Evolutionary conservation across 1,140 invertebrate genomes (phyloP).

Genomic region (Leptinotarsa defecta): DNA sequence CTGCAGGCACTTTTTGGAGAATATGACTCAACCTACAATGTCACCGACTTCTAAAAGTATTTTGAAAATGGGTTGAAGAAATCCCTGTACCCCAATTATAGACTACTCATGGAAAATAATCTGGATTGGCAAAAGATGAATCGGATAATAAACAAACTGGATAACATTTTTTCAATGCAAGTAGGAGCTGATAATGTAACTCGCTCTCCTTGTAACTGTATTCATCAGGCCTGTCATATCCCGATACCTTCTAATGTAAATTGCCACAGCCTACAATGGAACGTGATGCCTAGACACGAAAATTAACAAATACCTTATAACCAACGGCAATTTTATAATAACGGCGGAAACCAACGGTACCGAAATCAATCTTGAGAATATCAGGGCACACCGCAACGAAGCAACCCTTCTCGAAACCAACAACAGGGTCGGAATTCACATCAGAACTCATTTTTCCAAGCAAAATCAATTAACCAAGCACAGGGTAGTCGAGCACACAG

Average conservation of each 20-base stretch:
- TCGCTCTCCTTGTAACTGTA: too few relatives aligned
- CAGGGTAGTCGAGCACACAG: not conserved
- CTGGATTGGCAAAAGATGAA: not conserved
- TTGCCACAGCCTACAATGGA: not conserved
- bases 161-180: not conserved
- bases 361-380: not conserved
- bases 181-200: not conserved
- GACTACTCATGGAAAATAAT: not conserved
- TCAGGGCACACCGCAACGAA: not conserved
- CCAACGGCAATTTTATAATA: not conserved
- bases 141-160: not conserved
- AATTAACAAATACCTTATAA: not conserved
- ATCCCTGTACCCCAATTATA: not conserved
- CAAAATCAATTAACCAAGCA: not conserved
- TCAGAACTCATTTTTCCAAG: not conserved
- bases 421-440: not conserved
- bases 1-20: not conserved
- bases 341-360: not conserved
- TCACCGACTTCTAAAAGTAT: not conserved
- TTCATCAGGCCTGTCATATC: not conserved
- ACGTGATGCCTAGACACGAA: not conserved
- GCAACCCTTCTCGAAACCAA: not conserved
- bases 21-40: not conserved
- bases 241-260: not conserved
- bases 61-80: not conserved